Percentiles rank a stretch among this genome's conserved stretches.
Evolutionary conservation across 30 jellyfish, hydroid and myxozoan species (phyloP).

Genomic region (Catostylus mosaicus): DNA sequence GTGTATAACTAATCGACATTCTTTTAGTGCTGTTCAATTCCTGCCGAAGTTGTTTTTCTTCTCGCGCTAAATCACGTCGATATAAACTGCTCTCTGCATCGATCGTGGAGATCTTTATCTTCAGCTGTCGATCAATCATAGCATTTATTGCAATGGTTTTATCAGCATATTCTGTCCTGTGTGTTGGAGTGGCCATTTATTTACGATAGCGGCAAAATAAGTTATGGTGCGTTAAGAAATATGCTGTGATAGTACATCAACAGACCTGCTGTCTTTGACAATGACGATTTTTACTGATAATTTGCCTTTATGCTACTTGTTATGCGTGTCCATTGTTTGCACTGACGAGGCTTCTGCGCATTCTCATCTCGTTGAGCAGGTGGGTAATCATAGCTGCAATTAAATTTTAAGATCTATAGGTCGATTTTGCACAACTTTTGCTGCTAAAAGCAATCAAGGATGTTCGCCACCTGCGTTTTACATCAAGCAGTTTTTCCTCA

Average conservation of each 20-base stretch:
- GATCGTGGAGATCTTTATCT: slow-evolving; percentile 61
- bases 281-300: background rate
- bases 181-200: slow-evolving; percentile 52
- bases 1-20: slow-evolving; percentile 42
- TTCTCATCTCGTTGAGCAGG: background rate
- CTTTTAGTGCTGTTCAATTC: slow-evolving; percentile 47
- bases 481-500: background rate
- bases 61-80: slow-evolving; percentile 54
- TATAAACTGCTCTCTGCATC: slow-evolving; percentile 59
- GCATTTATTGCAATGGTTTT: slow-evolving; percentile 73
- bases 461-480: background rate
- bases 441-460: background rate
- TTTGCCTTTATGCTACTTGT: background rate
- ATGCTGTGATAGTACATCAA: background rate
- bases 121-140: slow-evolving; percentile 66
- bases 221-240: background rate
- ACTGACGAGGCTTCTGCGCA: background rate
- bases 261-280: slow-evolving; percentile 11
- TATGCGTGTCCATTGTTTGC: background rate
- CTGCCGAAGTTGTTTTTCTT: slow-evolving; percentile 42
- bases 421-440: background rate
- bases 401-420: background rate
- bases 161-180: slow-evolving; percentile 64
- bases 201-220: background rate
- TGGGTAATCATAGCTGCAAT: slow-evolving; percentile 11